Conservation (phyloP, 2,113 vertebrate species). For the Tursiops truncatus region DNA sequence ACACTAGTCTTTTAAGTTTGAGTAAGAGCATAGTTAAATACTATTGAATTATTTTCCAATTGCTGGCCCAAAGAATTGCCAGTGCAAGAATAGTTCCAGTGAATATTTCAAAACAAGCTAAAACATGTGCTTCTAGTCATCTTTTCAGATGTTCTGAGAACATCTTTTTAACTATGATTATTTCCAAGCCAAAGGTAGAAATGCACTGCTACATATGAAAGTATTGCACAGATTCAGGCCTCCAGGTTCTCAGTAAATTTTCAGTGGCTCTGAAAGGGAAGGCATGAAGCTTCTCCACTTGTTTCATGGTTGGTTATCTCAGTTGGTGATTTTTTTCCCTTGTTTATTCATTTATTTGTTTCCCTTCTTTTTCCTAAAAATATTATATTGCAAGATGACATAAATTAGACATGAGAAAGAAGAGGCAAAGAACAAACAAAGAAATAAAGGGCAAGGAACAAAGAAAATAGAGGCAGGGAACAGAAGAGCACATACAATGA, state of each 20-base stretch:
- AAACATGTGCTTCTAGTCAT: neutral
- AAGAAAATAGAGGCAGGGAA: neutral
- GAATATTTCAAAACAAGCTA: neutral
- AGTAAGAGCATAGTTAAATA: neutral
- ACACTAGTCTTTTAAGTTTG: neutral
- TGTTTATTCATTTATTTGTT: neutral
- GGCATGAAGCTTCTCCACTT: neutral
- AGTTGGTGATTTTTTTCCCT: neutral
- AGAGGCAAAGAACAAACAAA: neutral
- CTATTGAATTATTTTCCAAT: neutral
- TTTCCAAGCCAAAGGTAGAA: neutral
- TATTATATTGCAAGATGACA: neutral
- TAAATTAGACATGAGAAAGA: neutral
- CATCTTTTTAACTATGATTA: neutral
- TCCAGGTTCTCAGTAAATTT: neutral
- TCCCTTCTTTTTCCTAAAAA: neutral
- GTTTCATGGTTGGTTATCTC: neutral
- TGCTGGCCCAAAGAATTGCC: neutral
- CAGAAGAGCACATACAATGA: neutral
- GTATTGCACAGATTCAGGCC: neutral
- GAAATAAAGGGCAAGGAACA: neutral
- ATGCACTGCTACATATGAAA: neutral
- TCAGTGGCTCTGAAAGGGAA: neutral
- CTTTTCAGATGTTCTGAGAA: neutral
- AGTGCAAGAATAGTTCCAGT: neutral